phyloP scores from a whole-genome alignment of 2,797 vertebrate genomes.

The Neosilurus hyrtlii region DNA sequence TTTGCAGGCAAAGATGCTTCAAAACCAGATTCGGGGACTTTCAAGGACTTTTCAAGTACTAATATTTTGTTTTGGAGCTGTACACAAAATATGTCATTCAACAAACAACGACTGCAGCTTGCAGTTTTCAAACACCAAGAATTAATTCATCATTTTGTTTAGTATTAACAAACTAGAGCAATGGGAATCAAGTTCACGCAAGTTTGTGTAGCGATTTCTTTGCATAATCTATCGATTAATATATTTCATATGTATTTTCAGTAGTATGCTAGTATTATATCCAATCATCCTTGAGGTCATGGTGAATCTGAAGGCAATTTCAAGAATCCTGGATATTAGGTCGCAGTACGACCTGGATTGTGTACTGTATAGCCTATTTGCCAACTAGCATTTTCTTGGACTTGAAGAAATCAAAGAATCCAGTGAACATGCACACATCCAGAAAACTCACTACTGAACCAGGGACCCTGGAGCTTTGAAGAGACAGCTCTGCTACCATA shows the following conservation, averaged over 20 bases:
- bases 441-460: not conserved
- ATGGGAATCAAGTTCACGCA: too few relatives aligned
- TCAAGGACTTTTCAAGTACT: slow-evolving; percentile 21
- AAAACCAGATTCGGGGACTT: not conserved
- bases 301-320: not conserved
- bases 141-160: not conserved
- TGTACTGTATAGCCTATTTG: not conserved
- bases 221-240: too few relatives aligned
- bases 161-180: not conserved
- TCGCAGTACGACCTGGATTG: not conserved
- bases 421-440: too few relatives aligned
- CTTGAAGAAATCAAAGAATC: not conserved
- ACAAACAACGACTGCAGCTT: not conserved
- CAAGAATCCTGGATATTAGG: not conserved
- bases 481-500: not conserved
- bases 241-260: not conserved
- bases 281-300: not conserved
- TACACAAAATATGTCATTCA: slow-evolving; percentile 12
- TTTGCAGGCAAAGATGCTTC: not conserved
- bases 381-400: not conserved
- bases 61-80: slow-evolving; percentile 20
- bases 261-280: not conserved
- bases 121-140: not conserved
- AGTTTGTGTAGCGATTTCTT: not conserved
- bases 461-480: not conserved